A percentile compares a stretch with the other conserved stretches of the same genome.
These are phyloP conservation scores for Ginglymostoma cirratum DNA, from an alignment of 2,113 vertebrate genomes.

Conservation along the genomic window DNA sequence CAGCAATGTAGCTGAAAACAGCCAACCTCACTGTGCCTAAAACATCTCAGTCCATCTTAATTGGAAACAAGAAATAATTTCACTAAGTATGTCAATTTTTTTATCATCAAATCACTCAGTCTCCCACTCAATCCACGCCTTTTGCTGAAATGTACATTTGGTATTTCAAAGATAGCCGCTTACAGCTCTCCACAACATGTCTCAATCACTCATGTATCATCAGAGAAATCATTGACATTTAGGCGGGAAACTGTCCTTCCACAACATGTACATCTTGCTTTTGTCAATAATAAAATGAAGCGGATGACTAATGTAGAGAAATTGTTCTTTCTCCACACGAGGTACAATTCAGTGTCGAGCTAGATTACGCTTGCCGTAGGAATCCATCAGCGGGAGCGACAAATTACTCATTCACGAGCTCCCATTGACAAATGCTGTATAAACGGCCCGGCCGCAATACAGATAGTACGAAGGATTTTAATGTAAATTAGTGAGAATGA, in stretches of 20 bases:
- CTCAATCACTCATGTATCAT: neutral
- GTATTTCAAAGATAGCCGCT: neutral
- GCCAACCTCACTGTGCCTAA: neutral
- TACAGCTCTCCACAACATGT: neutral
- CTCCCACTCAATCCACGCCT: neutral
- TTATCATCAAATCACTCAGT: neutral
- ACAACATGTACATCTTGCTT: neutral
- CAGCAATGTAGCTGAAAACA: neutral
- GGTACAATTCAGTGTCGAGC: neutral
- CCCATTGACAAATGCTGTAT: neutral
- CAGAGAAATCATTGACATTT: neutral
- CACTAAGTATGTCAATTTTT: too few relatives aligned
- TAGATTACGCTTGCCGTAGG: neutral
- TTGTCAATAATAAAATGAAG: neutral
- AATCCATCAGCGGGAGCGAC: neutral
- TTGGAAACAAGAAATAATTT: neutral
- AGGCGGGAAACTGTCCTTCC: neutral
- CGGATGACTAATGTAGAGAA: neutral
- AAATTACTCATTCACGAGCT: neutral
- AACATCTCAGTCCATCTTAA: neutral
- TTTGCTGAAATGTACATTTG: too few relatives aligned
- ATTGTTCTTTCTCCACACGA: neutral
- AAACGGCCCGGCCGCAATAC: neutral
- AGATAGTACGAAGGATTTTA: neutral
- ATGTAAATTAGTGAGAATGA: neutral